Evolutionary conservation across 2,797 vertebrate genomes (phyloP), one percentile per base, ranked within the genome.

Genomic region (Anabas testudineus): DNA sequence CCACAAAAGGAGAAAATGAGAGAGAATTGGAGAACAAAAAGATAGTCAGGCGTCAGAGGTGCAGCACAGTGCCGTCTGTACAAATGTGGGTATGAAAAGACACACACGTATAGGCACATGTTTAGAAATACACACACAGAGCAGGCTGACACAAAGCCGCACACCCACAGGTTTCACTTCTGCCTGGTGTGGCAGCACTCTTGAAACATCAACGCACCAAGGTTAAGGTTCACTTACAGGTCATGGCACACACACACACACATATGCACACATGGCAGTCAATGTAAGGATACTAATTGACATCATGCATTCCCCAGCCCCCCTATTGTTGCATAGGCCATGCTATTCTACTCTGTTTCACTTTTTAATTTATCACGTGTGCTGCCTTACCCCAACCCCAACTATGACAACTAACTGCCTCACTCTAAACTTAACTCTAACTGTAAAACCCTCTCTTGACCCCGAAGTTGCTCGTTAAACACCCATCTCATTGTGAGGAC

Each of bases 131-230:
- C 71, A 83, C 53, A 77, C 82, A 82, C 71, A 76, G 69, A 78
- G 82, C 85, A 90, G 83, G 90, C 88, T 80, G 79, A 83, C 88
- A 84, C 60, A 89, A 87, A 90, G 70, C 85, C 91, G 73, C 92
- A 92, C 90, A 89, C 83, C 88, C 90, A 91, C 90, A 91, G 77
- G 93, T 94, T 94, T 95, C 94, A 94, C 91, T 95, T 95, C 94
- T 94, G 92, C 91, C 83, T 93, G 70, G 89, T 92, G 91, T 93
- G 94, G 92, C 92, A 93, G 91, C 76, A 70, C 71, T 89, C 86
- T 88, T 84, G 84, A 90, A 91, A 93, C 88, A 85, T 75, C 76
- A 88, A 63, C 83, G 82, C 80, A 88, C 84, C 9, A 8, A 88
- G 90, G 89, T 92, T 76, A 92, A 70, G 87, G 94, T 93, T 95